Conservation (phyloP, 2,888 invertebrate species). For the Branchellion lobata region DNA sequence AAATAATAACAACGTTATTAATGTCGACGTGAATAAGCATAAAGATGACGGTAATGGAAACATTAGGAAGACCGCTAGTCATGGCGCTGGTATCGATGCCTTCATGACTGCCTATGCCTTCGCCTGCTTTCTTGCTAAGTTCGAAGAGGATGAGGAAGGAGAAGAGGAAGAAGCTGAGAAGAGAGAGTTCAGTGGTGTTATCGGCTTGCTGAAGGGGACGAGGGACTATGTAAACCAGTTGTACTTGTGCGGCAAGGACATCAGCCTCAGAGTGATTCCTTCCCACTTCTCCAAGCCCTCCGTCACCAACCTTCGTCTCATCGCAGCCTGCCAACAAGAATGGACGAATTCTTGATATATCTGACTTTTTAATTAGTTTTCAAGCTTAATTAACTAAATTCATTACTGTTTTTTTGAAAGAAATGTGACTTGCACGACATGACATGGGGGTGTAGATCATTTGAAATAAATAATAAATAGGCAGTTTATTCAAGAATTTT, state of each 20-base stretch:
- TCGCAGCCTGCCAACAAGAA: background rate
- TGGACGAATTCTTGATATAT: too few relatives aligned
- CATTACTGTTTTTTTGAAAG: too few relatives aligned
- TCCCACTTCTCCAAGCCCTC: slow-evolving; percentile 60
- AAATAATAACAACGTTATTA: background rate
- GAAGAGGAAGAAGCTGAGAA: background rate
- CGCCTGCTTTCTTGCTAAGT: slow-evolving; percentile 55
- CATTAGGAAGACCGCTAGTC: slow-evolving; percentile 54
- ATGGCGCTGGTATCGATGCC: slow-evolving; percentile 63
- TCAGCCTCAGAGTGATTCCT: slow-evolving; percentile 59
- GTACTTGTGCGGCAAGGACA: slow-evolving; percentile 61
- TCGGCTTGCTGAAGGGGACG: background rate
- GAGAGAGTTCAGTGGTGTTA: background rate
- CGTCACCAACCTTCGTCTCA: slow-evolving; percentile 53
- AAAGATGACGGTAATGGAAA: background rate
- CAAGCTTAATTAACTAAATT: too few relatives aligned
- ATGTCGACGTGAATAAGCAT: background rate
- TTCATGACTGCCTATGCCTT: slow-evolving; percentile 64
- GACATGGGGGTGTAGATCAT: too few relatives aligned
- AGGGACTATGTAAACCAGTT: slow-evolving; percentile 58
- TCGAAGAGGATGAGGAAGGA: slow-evolving; percentile 19
- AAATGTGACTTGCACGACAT: too few relatives aligned
- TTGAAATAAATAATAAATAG: too few relatives aligned
- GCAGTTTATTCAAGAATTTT: too few relatives aligned
- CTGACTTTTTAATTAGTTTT: too few relatives aligned